Evolutionary conservation across 2,888 invertebrate species (phyloP).

Genomic region (Drosophila leonis): DNA sequence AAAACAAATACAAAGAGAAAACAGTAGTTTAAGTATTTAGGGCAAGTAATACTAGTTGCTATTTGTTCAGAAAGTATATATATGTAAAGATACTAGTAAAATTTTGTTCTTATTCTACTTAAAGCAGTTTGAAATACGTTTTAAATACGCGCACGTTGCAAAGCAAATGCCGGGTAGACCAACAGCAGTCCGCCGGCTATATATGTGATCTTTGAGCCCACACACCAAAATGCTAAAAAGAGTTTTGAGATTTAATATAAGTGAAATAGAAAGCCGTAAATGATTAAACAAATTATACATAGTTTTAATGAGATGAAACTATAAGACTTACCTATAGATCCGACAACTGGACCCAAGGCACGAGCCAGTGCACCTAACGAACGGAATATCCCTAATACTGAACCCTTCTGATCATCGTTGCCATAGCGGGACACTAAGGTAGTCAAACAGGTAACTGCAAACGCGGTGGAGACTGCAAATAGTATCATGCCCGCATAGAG

Average conservation of each 20-base stretch:
- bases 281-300: background rate
- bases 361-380: constrained; percentile 97
- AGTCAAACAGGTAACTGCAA: constrained; percentile 98
- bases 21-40: constrained; percentile 51
- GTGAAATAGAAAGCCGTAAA: background rate
- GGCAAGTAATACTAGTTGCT: constrained; percentile 63
- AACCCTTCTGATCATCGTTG: constrained; percentile 93
- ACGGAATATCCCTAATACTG: constrained; percentile 96
- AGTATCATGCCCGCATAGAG: constrained; percentile 94
- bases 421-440: constrained; percentile 95
- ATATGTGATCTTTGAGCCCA: constrained; percentile 94
- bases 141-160: constrained; percentile 85
- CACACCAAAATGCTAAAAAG: constrained; percentile 94
- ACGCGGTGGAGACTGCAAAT: constrained; percentile 95
- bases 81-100: constrained; percentile 3
- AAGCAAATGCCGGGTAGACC: constrained; percentile 90
- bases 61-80: constrained; percentile 33
- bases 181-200: constrained; percentile 91
- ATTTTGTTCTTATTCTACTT: constrained; percentile 44
- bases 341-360: constrained; percentile 95
- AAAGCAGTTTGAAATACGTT: constrained; percentile 30
- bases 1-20: constrained; percentile 41
- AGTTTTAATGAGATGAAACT: background rate
- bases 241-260: background rate
- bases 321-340: constrained; percentile 89